These are phyloP conservation scores for Thereva unica DNA, from an alignment of 2,888 invertebrate species.

Conservation along the genomic window DNA sequence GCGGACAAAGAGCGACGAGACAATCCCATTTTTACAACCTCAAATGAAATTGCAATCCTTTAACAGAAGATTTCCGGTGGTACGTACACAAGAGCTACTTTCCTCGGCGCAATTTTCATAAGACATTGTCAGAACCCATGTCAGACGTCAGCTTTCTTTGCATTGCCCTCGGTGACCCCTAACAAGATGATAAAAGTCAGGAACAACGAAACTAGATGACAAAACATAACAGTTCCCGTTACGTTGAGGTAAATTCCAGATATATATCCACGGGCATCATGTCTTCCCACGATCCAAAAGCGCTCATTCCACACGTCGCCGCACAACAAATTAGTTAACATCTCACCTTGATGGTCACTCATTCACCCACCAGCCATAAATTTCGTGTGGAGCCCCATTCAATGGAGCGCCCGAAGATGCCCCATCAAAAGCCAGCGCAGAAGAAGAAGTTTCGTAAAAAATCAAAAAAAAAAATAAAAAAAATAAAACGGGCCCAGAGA, in stretches of 20 bases:
- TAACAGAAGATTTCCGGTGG: no score
- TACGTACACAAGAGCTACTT: no score
- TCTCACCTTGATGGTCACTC: conserved; percentile 36
- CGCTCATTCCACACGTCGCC: conserved; percentile 30
- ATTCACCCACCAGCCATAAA: conserved; percentile 36
- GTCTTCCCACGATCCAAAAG: conserved; percentile 34
- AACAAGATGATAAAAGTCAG: conserved; percentile 6
- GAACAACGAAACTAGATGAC: conserved; percentile 21
- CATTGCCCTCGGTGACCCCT: conserved; percentile 18
- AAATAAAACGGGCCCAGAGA: not conserved
- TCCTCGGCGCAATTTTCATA: no score
- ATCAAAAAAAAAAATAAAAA: no score
- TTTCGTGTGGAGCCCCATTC: conserved; percentile 27
- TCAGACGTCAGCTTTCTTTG: no score
- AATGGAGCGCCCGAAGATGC: conserved; percentile 25
- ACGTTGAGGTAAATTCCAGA: conserved; percentile 29
- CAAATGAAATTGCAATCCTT: no score
- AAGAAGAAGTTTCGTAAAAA: conserved; percentile 18
- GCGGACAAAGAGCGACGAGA: no score
- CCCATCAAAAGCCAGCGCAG: conserved; percentile 20
- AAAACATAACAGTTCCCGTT: conserved; percentile 24
- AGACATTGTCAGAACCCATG: no score
- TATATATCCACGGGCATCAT: conserved; percentile 17
- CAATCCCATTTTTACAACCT: no score
- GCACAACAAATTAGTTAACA: conserved; percentile 36